These are phyloP conservation scores for Cyprinella venusta DNA, from an alignment of 2,797 vertebrate genomes.

Conservation along the genomic window DNA sequence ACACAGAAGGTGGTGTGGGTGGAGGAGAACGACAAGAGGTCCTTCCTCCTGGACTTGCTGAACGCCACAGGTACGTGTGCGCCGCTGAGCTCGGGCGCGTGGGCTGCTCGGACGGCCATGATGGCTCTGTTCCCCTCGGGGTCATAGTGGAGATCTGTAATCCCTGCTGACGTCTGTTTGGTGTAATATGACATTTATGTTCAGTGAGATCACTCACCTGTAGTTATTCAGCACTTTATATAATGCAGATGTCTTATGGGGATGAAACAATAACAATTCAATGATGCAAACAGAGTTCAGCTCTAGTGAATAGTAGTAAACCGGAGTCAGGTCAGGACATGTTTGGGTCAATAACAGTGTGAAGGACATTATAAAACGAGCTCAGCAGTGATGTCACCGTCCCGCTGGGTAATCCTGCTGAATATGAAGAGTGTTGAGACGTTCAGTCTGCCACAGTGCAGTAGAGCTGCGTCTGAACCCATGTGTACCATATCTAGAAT, in stretches of 20 bases:
- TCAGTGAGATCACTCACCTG: not conserved
- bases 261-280: not conserved
- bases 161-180: not conserved
- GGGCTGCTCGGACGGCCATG: not conserved
- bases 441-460: not conserved
- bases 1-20: slow-evolving; percentile 99
- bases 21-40: slow-evolving; percentile 93
- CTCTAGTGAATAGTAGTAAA: not conserved
- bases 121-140: not conserved
- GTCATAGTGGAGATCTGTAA: not conserved
- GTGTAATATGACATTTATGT: not conserved
- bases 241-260: not conserved
- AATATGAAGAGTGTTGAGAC: not conserved
- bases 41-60: slow-evolving; percentile 95
- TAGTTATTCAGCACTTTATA: not conserved
- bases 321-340: not conserved
- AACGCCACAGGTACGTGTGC: slow-evolving; percentile 90
- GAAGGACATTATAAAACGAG: not conserved
- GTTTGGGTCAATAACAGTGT: too few relatives aligned
- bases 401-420: not conserved
- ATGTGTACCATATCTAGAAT: slow-evolving; percentile 13
- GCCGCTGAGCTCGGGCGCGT: too few relatives aligned
- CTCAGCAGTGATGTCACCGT: not conserved
- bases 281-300: not conserved
- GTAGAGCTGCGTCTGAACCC: slow-evolving; percentile 8